Conservation (phyloP, 2,888 invertebrate genomes). For the Nectonema munidae region DNA sequence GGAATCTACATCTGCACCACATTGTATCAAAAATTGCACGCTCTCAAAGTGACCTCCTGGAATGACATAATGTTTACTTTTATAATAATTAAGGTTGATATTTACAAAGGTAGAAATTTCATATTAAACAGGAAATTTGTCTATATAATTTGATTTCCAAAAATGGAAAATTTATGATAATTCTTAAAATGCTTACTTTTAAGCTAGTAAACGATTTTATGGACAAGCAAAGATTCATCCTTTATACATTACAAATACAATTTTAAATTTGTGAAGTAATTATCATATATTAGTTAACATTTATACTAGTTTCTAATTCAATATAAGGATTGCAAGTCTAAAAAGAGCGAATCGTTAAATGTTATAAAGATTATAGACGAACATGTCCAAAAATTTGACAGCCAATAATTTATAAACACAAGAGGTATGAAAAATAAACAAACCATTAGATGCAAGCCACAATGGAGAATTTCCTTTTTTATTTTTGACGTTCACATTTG, state of each 20-base stretch:
- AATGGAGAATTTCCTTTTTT: slow-evolving; percentile 94
- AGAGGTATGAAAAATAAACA: slow-evolving; percentile 14
- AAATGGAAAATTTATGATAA: not conserved
- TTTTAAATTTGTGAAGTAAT: too few relatives aligned
- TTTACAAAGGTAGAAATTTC: not conserved
- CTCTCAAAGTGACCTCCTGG: slow-evolving; percentile 75
- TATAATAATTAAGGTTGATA: not conserved
- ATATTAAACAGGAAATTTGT: not conserved
- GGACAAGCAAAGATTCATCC: too few relatives aligned
- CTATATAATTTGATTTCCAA: not conserved
- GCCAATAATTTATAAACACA: not conserved
- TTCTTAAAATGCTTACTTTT: too few relatives aligned
- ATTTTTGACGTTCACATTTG: slow-evolving; percentile 81
- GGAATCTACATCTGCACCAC: slow-evolving; percentile 73
- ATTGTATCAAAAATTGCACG: slow-evolving; percentile 59
- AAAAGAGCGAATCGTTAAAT: too few relatives aligned
- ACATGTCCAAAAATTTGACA: too few relatives aligned
- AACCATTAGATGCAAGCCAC: slow-evolving; percentile 65
- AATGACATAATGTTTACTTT: slow-evolving; percentile 6
- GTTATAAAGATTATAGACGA: too few relatives aligned
- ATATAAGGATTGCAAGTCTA: too few relatives aligned
- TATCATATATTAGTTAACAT: too few relatives aligned
- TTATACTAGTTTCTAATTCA: too few relatives aligned
- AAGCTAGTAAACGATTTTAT: too few relatives aligned
- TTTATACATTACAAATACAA: too few relatives aligned